Percentiles rank a stretch among this genome's conserved stretches.
Conservation (phyloP, 2,888 invertebrate genomes). For the Protophormia terraenovae region DNA sequence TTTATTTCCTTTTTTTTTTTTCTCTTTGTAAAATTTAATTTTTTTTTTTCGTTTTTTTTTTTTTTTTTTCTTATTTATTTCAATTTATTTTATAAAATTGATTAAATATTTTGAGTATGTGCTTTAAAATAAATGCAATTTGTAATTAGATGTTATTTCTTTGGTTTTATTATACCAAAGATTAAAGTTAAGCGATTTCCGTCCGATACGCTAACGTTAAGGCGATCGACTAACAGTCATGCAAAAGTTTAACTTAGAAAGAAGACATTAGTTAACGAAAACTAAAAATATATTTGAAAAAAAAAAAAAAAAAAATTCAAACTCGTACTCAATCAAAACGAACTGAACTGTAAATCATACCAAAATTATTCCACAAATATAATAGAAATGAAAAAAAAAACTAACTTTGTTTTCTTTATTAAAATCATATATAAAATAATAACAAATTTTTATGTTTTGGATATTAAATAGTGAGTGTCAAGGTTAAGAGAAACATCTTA, state of each 20-base stretch:
- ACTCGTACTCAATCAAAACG: slow-evolving; percentile 17
- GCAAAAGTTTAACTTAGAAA: slow-evolving; percentile 76
- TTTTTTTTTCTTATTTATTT: slow-evolving; percentile 16
- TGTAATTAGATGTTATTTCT: slow-evolving; percentile 9
- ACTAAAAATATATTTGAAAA: slow-evolving; percentile 28
- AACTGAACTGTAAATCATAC: slow-evolving; percentile 44
- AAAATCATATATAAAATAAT: slow-evolving; percentile 14
- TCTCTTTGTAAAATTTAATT: neutral
- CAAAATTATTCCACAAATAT: slow-evolving; percentile 6
- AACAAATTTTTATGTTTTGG: slow-evolving; percentile 46
- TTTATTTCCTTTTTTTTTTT: slow-evolving; percentile 24
- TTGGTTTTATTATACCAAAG: slow-evolving; percentile 36
- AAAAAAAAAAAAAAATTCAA: slow-evolving; percentile 17
- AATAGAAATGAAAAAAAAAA: neutral
- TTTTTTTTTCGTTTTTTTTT: slow-evolving; percentile 28
- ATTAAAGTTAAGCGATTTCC: slow-evolving; percentile 65
- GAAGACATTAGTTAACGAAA: slow-evolving; percentile 75
- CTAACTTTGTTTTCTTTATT: slow-evolving; percentile 22
- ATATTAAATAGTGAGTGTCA: slow-evolving; percentile 78
- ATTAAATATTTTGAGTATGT: slow-evolving; percentile 24
- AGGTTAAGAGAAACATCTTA: slow-evolving; percentile 74
- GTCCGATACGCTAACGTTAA: slow-evolving; percentile 78
- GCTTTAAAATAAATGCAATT: slow-evolving; percentile 1
- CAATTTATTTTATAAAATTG: neutral
- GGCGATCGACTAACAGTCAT: slow-evolving; percentile 77